Evolutionary conservation across 1,140 invertebrate species (phyloP).

Genomic region (Caenorhabditis tropicalis): DNA sequence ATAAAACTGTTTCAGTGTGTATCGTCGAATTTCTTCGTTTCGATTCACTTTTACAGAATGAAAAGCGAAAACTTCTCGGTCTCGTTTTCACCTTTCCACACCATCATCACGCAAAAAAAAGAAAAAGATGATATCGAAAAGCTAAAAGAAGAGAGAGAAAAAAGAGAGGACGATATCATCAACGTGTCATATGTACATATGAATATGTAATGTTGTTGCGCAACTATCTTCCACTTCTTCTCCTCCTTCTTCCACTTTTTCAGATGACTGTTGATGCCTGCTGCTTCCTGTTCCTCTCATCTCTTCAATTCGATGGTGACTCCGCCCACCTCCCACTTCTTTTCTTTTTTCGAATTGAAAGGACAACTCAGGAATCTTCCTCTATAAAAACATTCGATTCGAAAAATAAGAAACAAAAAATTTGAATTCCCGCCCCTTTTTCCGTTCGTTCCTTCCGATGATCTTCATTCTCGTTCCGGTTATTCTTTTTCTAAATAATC

Average conservation of each 20-base stretch:
- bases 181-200: slow-evolving; percentile 28
- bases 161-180: slow-evolving; percentile 10
- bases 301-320: background rate
- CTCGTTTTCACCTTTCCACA: slow-evolving; percentile 21
- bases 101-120: background rate
- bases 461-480: no score
- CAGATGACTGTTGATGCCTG: background rate
- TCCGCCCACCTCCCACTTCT: slow-evolving; percentile 34
- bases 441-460: background rate
- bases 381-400: background rate
- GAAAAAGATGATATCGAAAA: slow-evolving; percentile 3
- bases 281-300: background rate
- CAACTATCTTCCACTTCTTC: background rate
- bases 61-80: slow-evolving; percentile 33
- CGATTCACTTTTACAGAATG: background rate
- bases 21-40: background rate
- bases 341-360: slow-evolving; percentile 24
- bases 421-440: background rate
- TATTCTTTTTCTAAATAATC: background rate
- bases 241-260: background rate
- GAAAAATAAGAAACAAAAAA: background rate
- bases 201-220: slow-evolving; percentile 41
- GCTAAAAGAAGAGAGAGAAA: background rate
- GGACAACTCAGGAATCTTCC: background rate
- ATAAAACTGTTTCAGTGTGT: slow-evolving; percentile 27